These are phyloP conservation scores for Chloroceryle aenea DNA, from an alignment of 2,113 vertebrate genomes.

Conservation along the genomic window DNA sequence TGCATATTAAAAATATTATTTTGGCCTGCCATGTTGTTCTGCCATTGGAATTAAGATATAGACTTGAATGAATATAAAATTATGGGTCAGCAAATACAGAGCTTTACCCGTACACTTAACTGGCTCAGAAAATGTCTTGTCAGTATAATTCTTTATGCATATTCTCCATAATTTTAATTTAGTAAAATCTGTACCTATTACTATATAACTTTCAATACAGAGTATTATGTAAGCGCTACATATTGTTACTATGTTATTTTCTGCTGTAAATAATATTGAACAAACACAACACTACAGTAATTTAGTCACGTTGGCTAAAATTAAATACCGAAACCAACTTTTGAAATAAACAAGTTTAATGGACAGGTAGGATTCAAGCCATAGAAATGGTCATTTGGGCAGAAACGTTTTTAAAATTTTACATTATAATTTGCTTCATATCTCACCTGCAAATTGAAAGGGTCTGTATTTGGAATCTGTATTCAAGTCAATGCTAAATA, in stretches of 20 bases:
- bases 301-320: neutral
- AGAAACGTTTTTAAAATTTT: neutral
- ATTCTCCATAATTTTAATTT: neutral
- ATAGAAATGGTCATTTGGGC: neutral
- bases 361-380: neutral
- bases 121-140: neutral
- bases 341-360: neutral
- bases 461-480: neutral
- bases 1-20: neutral
- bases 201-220: neutral
- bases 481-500: slow-evolving; percentile 1
- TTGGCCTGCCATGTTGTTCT: neutral
- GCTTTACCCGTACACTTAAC: neutral
- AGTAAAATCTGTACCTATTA: neutral
- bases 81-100: neutral
- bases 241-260: neutral
- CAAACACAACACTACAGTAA: neutral
- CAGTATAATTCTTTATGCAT: neutral
- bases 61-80: neutral
- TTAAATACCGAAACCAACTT: slow-evolving; percentile 4
- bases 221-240: neutral
- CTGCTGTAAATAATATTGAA: neutral
- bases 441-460: neutral
- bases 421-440: neutral
- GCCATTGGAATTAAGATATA: neutral